These are phyloP conservation scores for Lepidostoma basale DNA, from an alignment of 1,140 invertebrate genomes.

Conservation along the genomic window DNA sequence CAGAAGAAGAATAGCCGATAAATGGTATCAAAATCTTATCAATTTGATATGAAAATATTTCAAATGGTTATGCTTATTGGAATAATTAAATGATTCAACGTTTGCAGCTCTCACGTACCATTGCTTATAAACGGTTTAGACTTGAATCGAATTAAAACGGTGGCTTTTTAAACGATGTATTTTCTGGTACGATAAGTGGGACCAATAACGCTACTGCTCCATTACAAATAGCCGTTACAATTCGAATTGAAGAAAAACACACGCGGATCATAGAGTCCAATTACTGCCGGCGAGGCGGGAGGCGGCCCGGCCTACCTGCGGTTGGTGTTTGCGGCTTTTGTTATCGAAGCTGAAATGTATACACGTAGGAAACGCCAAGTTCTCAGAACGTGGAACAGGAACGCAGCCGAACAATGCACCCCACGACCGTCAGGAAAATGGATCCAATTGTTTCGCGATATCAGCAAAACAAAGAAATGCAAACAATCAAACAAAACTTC, in stretches of 20 bases:
- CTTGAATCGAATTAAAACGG: no score
- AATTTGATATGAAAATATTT: background rate
- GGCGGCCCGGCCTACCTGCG: background rate
- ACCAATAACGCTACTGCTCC: background rate
- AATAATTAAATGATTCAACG: background rate
- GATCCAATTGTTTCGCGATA: no score
- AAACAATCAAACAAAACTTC: no score
- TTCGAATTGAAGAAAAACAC: background rate
- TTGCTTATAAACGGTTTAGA: no score
- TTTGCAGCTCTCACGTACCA: background rate
- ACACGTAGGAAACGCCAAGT: background rate
- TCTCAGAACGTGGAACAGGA: background rate
- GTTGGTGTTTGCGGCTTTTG: background rate
- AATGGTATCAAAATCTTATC: background rate
- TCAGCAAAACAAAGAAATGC: no score
- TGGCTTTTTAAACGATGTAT: background rate
- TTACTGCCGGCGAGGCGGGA: no score
- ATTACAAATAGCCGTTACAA: background rate
- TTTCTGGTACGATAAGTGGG: background rate
- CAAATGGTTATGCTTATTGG: background rate
- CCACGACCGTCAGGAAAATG: no score
- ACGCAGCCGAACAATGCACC: background rate
- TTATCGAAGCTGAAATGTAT: background rate
- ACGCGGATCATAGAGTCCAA: background rate
- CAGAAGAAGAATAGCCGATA: no score